phyloP scores from a whole-genome alignment of 2,113 vertebrate genomes.

The Salvelinus sp. region DNA sequence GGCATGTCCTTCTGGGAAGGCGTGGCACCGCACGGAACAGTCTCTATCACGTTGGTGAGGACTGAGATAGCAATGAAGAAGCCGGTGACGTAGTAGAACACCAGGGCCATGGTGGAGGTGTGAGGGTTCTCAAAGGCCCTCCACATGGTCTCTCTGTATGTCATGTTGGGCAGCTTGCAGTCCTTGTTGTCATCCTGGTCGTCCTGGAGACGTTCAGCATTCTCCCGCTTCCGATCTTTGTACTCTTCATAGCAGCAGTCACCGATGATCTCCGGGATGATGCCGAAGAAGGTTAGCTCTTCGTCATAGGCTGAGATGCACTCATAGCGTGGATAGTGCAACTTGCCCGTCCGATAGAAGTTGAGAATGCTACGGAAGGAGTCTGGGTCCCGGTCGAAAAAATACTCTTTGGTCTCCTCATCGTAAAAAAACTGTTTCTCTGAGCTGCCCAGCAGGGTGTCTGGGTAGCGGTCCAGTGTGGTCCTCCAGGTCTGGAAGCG shows the following conservation, averaged over 20 bases:
- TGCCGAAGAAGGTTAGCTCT: conserved; percentile 94
- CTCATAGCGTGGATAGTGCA: conserved; percentile 94
- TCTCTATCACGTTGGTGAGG: conserved; percentile 96
- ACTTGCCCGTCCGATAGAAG: conserved; percentile 97
- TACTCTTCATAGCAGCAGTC: conserved; percentile 99
- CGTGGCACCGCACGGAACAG: conserved; percentile 88
- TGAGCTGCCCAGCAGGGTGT: conserved; percentile 93
- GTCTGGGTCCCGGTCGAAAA: conserved; percentile 96
- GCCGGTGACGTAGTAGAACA: conserved; percentile 98
- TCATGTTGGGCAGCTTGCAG: conserved; percentile 85
- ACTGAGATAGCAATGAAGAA: conserved; percentile 98
- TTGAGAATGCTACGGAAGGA: conserved; percentile 95
- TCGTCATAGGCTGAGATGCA: conserved; percentile 97
- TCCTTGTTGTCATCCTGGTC: conserved; percentile 95
- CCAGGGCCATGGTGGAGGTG: conserved; percentile 97
- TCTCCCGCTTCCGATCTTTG: conserved; percentile 95
- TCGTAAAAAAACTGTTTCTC: conserved; percentile 99
- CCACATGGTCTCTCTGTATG: conserved; percentile 95
- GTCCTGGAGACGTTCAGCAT: conserved; percentile 90
- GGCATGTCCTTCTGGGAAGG: conserved; percentile 90
- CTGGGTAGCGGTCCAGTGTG: conserved; percentile 93
- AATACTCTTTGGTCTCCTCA: conserved; percentile 96
- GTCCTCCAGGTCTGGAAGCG: conserved; percentile 97
- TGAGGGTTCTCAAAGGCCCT: conserved; percentile 97
- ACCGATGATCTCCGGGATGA: conserved; percentile 95